Evolutionary conservation across 2,888 invertebrate genomes (phyloP).

Genomic region (Teleiodes luculella): DNA sequence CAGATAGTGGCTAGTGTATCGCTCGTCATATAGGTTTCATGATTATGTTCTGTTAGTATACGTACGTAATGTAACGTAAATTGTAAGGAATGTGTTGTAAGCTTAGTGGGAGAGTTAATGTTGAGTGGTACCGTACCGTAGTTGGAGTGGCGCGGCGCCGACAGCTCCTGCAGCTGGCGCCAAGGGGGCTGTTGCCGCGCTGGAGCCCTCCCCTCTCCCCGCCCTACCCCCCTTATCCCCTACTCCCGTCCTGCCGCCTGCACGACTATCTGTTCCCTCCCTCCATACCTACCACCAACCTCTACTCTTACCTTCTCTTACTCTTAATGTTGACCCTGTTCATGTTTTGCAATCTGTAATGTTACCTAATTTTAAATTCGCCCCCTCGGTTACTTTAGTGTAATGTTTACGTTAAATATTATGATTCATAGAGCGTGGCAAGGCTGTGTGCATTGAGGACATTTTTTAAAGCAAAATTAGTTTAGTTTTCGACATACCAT

Average conservation of each 20-base stretch:
- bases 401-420: constrained; percentile 65
- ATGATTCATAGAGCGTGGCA: constrained; percentile 82
- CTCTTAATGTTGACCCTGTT: constrained; percentile 70
- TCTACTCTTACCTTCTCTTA: constrained; percentile 65
- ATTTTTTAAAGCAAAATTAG: constrained; percentile 75
- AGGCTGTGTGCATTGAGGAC: constrained; percentile 84
- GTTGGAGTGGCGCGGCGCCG: constrained; percentile 64
- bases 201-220: constrained; percentile 41
- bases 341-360: constrained; percentile 74
- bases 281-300: constrained; percentile 12
- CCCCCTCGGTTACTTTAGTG: constrained; percentile 76
- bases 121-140: constrained; percentile 77
- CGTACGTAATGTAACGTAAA: constrained; percentile 56
- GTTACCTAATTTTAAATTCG: constrained; percentile 62
- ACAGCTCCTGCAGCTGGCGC: constrained; percentile 49
- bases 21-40: constrained; percentile 77
- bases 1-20: constrained; percentile 78
- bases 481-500: constrained; percentile 72
- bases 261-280: constrained; percentile 55
- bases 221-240: constrained; percentile 34
- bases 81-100: constrained; percentile 69
- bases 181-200: constrained; percentile 50
- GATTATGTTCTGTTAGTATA: constrained; percentile 76
- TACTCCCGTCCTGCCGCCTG: constrained; percentile 65
- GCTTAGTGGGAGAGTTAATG: constrained; percentile 75